These are phyloP conservation scores for Ectobius pallidus DNA, from an alignment of 2,888 invertebrate species.

Conservation along the genomic window DNA sequence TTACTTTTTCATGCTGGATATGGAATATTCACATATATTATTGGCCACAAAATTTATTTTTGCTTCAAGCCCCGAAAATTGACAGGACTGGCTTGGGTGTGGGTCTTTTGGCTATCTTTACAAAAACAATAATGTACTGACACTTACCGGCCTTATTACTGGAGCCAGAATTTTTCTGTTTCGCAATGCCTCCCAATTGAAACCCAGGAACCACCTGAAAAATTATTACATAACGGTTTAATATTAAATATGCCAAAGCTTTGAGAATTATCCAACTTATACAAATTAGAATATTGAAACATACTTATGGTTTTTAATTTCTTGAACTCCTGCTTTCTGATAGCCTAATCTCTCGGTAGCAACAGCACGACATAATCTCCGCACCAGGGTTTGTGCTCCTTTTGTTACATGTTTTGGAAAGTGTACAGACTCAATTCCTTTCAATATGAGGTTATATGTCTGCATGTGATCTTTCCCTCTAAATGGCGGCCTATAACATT, in stretches of 20 bases:
- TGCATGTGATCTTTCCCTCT: constrained; percentile 90
- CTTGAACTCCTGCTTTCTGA: constrained; percentile 82
- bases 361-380: constrained; percentile 82
- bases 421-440: constrained; percentile 86
- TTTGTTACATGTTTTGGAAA: constrained; percentile 82
- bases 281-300: constrained; percentile 49
- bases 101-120: no score
- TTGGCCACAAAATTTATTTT: no score
- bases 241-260: no score
- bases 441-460: constrained; percentile 90
- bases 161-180: constrained; percentile 73
- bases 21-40: no score
- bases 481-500: constrained; percentile 75
- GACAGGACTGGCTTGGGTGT: no score
- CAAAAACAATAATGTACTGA: no score
- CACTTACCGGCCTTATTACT: constrained; percentile 67
- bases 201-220: constrained; percentile 86
- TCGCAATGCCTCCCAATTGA: constrained; percentile 85
- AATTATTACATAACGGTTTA: not conserved
- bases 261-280: no score
- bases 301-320: constrained; percentile 84
- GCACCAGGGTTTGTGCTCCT: constrained; percentile 81
- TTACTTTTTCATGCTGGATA: no score
- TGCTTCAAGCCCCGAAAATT: no score
- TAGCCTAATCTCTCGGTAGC: constrained; percentile 90